Conservation (phyloP, 2,888 invertebrate genomes). For the Microplitis deprimator region DNA sequence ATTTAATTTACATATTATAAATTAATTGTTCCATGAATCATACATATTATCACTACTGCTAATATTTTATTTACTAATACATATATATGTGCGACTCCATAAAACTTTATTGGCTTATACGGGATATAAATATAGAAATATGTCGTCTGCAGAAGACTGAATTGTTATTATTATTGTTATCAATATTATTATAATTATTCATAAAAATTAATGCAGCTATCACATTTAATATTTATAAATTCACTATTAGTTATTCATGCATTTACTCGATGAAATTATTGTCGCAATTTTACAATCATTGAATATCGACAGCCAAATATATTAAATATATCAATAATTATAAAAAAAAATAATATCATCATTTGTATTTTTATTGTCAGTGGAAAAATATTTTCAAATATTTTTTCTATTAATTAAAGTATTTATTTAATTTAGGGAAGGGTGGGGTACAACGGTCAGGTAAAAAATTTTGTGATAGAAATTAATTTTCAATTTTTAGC, state of each 20-base stretch:
- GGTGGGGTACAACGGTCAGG: no score
- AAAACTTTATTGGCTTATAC: neutral
- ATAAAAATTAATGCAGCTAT: constrained; percentile 62
- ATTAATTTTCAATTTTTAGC: no score
- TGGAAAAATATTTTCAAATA: neutral
- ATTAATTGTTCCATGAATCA: neutral
- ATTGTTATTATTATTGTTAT: neutral
- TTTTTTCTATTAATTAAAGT: no score
- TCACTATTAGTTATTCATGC: constrained; percentile 59
- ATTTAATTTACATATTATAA: neutral
- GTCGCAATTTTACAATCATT: constrained; percentile 50
- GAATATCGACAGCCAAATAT: constrained; percentile 11
- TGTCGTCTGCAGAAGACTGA: neutral
- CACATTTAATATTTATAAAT: constrained; percentile 61
- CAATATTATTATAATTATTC: constrained; percentile 53
- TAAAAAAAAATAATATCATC: neutral
- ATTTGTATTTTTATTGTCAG: neutral
- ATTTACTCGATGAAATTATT: constrained; percentile 54
- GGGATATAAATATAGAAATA: neutral
- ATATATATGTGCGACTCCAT: neutral
- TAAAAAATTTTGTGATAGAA: no score
- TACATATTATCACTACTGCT: neutral
- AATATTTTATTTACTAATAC: neutral
- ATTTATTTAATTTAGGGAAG: no score
- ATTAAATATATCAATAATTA: neutral